These are phyloP conservation scores for Phalacrocorax pelagicus DNA, from an alignment of 2,113 vertebrate species.

Conservation along the genomic window DNA sequence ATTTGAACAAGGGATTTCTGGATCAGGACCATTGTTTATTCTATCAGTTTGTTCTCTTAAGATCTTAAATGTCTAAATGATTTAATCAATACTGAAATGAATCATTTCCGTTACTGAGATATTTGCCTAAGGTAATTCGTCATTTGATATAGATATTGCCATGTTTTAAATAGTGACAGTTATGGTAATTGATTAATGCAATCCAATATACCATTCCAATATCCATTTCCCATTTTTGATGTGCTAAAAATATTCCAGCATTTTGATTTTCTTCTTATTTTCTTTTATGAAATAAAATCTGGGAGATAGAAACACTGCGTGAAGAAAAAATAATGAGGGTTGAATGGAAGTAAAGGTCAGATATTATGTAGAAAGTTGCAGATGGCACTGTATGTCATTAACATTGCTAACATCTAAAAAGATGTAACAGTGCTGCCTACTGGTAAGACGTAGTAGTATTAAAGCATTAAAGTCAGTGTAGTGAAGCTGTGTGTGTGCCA, in stretches of 20 bases:
- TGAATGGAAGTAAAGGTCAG: constrained; percentile 76
- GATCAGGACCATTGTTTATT: constrained; percentile 28
- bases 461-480: constrained; percentile 16
- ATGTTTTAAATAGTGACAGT: constrained; percentile 22
- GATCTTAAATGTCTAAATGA: constrained; percentile 6
- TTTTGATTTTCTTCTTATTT: constrained; percentile 66
- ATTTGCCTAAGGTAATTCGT: constrained; percentile 26
- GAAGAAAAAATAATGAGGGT: constrained; percentile 75
- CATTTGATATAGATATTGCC: constrained; percentile 11
- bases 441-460: constrained; percentile 74
- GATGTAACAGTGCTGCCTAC: constrained; percentile 78
- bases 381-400: constrained; percentile 70
- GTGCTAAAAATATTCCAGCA: constrained; percentile 39
- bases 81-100: constrained; percentile 34
- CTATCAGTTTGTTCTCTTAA: constrained; percentile 15
- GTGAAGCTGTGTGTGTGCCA: background rate
- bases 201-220: constrained; percentile 9
- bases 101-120: background rate
- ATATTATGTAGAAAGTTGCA: constrained; percentile 76
- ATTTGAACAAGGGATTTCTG: background rate
- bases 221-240: constrained; percentile 35
- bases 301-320: constrained; percentile 73
- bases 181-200: constrained; percentile 37
- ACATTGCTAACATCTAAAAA: constrained; percentile 66
- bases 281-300: constrained; percentile 66